These are phyloP conservation scores for Dysmachus trigonus DNA, from an alignment of 2,888 invertebrate species.

Conservation along the genomic window DNA sequence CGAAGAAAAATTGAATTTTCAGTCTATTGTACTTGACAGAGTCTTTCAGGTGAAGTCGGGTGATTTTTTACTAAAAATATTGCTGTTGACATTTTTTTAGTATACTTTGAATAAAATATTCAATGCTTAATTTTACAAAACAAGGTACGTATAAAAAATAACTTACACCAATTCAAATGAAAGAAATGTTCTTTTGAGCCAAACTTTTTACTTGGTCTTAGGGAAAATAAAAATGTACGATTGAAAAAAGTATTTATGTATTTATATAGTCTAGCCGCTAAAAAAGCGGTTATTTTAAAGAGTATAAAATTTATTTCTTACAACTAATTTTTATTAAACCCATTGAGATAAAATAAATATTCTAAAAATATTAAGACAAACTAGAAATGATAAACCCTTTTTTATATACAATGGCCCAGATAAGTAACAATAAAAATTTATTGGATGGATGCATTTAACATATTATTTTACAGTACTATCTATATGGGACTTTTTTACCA, in stretches of 20 bases:
- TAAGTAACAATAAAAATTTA: not conserved
- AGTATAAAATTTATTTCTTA: not conserved
- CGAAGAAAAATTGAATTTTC: constrained; percentile 1
- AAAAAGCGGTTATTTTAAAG: not conserved
- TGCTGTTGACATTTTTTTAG: not conserved
- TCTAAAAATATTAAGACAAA: not conserved
- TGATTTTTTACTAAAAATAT: not conserved
- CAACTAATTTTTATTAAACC: not conserved
- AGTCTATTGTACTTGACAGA: not conserved
- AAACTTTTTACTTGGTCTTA: too few relatives aligned
- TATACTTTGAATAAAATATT: not conserved
- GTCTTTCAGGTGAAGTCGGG: not conserved
- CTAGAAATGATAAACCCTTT: not conserved
- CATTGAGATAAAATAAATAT: not conserved
- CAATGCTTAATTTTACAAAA: not conserved
- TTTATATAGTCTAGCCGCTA: not conserved
- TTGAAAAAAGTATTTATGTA: not conserved
- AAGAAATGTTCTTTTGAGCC: too few relatives aligned
- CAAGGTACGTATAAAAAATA: not conserved
- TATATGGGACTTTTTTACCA: not conserved
- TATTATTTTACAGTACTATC: not conserved
- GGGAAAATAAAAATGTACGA: not conserved
- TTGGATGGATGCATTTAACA: not conserved
- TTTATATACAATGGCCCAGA: not conserved
- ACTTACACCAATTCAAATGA: too few relatives aligned